Conservation (phyloP, 2,888 invertebrate genomes). For the Cistogaster globosa region DNA sequence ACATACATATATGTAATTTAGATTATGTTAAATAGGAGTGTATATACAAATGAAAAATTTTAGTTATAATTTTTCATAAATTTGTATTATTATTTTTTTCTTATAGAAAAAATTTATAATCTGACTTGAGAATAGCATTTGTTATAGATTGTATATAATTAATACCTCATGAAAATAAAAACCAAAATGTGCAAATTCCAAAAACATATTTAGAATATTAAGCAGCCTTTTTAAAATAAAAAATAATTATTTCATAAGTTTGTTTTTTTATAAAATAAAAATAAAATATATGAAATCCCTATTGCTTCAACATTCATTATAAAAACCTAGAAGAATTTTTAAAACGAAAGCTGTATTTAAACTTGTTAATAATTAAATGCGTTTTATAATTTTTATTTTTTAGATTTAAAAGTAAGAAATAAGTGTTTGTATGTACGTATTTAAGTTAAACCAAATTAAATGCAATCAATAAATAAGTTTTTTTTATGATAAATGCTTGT, state of each 20-base stretch:
- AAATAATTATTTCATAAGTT: slow-evolving; percentile 12
- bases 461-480: slow-evolving; percentile 14
- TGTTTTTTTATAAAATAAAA: slow-evolving; percentile 13
- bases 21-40: no score
- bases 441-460: slow-evolving; percentile 26
- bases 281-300: neutral
- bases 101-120: slow-evolving; percentile 58
- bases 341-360: neutral
- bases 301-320: slow-evolving; percentile 37
- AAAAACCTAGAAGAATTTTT: neutral
- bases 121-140: slow-evolving; percentile 27
- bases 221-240: slow-evolving; percentile 49
- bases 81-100: slow-evolving; percentile 34
- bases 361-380: neutral
- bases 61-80: no score
- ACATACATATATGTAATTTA: neutral
- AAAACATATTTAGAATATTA: slow-evolving; percentile 36
- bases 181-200: slow-evolving; percentile 64
- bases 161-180: slow-evolving; percentile 66
- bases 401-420: slow-evolving; percentile 5
- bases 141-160: slow-evolving; percentile 62
- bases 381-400: neutral
- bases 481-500: neutral
- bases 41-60: neutral
- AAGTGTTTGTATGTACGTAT: slow-evolving; percentile 8